Evolutionary conservation across 2,888 invertebrate species (phyloP).

Genomic region (Pseudeuparius sepicola): DNA sequence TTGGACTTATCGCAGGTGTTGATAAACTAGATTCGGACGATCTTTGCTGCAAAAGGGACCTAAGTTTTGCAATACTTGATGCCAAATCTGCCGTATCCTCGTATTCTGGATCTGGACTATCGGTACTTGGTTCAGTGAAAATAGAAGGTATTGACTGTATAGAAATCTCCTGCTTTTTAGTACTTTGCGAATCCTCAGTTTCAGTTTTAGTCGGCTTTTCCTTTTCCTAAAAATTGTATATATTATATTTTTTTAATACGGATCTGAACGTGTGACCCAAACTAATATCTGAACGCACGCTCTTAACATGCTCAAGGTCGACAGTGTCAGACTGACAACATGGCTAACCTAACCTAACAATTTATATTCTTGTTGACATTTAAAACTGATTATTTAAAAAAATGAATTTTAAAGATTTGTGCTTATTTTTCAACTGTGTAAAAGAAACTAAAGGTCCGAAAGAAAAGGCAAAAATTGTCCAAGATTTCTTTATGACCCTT

Average conservation of each 20-base stretch:
- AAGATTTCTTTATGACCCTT: constrained; percentile 35
- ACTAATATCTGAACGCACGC: too few relatives aligned
- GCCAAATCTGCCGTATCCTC: constrained; percentile 65
- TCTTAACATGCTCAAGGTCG: too few relatives aligned
- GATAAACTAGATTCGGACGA: constrained; percentile 35
- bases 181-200: constrained; percentile 11
- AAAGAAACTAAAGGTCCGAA: constrained; percentile 38
- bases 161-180: constrained; percentile 19
- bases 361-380: too few relatives aligned
- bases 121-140: constrained; percentile 26
- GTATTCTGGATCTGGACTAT: constrained; percentile 51
- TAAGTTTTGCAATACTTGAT: constrained; percentile 58
- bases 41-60: constrained; percentile 53
- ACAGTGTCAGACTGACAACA: too few relatives aligned
- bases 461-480: constrained; percentile 34
- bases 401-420: constrained; percentile 47
- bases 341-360: too few relatives aligned
- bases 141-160: constrained; percentile 30
- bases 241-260: too few relatives aligned
- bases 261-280: too few relatives aligned
- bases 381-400: constrained; percentile 17
- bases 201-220: constrained; percentile 17
- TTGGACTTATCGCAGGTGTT: constrained; percentile 38
- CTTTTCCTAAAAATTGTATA: constrained; percentile 21
- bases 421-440: constrained; percentile 52